Evolutionary conservation across 92 coral and sea anemone genomes (phyloP), one percentile per base, ranked within the genome.

Genomic region (Zoanthus sociatus): DNA sequence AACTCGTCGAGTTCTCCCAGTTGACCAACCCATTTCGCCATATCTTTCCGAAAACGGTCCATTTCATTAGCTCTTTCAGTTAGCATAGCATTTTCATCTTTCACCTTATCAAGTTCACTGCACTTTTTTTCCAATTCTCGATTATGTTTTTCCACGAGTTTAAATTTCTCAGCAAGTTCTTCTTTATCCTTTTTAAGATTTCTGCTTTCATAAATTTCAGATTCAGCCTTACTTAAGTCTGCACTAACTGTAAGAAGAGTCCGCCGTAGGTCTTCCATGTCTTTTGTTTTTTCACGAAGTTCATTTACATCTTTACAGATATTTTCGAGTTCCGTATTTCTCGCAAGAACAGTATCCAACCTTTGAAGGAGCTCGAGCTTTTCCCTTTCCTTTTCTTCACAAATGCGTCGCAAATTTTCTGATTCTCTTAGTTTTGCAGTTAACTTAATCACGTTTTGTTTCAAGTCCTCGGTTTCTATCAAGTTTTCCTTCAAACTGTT

Each of bases 401-500:
- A 88, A 11, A 87, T 82, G 4, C 83, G 87, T 61, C 91, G 88
- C 42, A 63, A 75, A 10, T 78, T 90, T 71, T 93, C 98, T 45
- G 91, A 88, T 66, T 92, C 95, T 31, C 98, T 93, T 76, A 94
- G 75, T 73, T 89, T 95, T 10, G 95, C 87, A 4, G 93, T 91
- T 86, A 94, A 78, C 75, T 83, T 91, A 30, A 94, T 93, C 30
- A 94, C 89, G 75, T 94, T 94, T 66, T 79, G 78, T 75, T 71
- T 91, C 95, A 93, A 89, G 13, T 89, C 93, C 9, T 93, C 98
- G 14, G 81, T 79, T 48, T 92, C 98, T 81, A 89, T 92, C 30
- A 87, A 18, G 82, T 91, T 93, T 0, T 75, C 90, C 32, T 85
- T 89, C 83, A 94, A 56, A 21, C 66, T 45, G 6, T 73, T 72